Evolutionary conservation across 2,888 invertebrate species (phyloP).

Genomic region (Myopa testacea): DNA sequence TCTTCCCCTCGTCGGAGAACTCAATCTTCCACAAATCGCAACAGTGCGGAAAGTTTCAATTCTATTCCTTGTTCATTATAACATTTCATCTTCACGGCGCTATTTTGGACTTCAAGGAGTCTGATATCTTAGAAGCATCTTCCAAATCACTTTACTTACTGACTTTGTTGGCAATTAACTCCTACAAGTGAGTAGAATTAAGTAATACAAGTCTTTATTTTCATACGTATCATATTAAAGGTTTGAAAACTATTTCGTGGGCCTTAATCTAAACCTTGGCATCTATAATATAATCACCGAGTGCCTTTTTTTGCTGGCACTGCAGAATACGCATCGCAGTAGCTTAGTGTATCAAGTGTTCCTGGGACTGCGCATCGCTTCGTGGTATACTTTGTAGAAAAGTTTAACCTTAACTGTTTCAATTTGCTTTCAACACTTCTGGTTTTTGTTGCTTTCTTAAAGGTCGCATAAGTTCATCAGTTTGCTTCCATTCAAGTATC

Average conservation of each 20-base stretch:
- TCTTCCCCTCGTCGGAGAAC: constrained; percentile 67
- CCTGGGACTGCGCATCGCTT: constrained; percentile 63
- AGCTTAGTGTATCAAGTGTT: constrained; percentile 64
- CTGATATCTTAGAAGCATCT: constrained; percentile 63
- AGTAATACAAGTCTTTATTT: no score
- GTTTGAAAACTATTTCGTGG: constrained; percentile 68
- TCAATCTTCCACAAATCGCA: constrained; percentile 66
- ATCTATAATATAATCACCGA: constrained; percentile 66
- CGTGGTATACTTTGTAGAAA: constrained; percentile 56
- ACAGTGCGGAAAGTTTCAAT: constrained; percentile 66
- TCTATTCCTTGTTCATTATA: constrained; percentile 66
- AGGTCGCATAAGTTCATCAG: constrained; percentile 66
- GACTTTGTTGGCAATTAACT: constrained; percentile 61
- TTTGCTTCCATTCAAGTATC: constrained; percentile 66
- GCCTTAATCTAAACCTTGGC: constrained; percentile 65
- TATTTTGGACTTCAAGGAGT: constrained; percentile 63
- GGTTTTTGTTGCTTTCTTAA: background rate
- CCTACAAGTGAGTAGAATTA: constrained; percentile 57
- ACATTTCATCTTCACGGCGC: constrained; percentile 66
- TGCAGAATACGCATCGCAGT: constrained; percentile 63
- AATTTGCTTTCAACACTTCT: background rate
- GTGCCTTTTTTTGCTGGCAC: constrained; percentile 59
- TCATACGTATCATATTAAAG: constrained; percentile 49
- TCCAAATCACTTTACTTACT: constrained; percentile 63
- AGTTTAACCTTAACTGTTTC: background rate